phyloP scores from a whole-genome alignment of 2,113 vertebrate species.

The Marmota flaviventris region DNA sequence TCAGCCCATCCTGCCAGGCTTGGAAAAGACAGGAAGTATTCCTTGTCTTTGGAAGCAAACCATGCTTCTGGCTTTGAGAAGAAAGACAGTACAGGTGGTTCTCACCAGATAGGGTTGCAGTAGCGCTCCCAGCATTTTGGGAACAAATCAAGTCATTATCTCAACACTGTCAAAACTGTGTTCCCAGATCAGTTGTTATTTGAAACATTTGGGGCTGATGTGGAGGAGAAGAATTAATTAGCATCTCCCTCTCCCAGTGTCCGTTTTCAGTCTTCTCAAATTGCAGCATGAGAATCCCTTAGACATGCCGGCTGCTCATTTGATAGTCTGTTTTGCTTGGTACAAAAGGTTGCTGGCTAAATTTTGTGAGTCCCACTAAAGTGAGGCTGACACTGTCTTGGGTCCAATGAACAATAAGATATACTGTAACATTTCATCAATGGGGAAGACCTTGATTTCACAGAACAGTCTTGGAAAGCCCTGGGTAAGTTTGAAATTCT shows the following conservation, averaged over 20 bases:
- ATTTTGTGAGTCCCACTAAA: background rate
- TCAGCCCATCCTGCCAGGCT: background rate
- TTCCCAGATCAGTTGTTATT: conserved; percentile 48
- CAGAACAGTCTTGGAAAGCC: background rate
- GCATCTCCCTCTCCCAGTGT: conserved; percentile 39
- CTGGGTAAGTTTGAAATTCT: conserved; percentile 26
- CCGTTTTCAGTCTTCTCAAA: conserved; percentile 76
- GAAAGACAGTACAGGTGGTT: conserved; percentile 32
- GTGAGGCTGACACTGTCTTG: background rate
- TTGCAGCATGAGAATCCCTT: background rate
- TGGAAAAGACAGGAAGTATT: conserved; percentile 31
- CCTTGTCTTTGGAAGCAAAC: conserved; percentile 44
- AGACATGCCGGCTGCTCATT: conserved; percentile 39
- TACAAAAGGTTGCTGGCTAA: background rate
- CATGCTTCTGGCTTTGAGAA: conserved; percentile 55
- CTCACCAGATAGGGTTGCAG: conserved; percentile 71
- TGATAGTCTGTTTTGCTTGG: background rate
- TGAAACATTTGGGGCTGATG: conserved; percentile 59
- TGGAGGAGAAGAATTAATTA: conserved; percentile 59
- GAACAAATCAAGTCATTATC: conserved; percentile 73
- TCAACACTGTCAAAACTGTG: conserved; percentile 53
- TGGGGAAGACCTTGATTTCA: conserved; percentile 35
- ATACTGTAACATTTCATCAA: rapidly evolving
- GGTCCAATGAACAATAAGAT: conserved; percentile 1
- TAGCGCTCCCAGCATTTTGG: conserved; percentile 11